Base-by-base conservation (phyloP, 2,797 vertebrate genomes). In the Graptemys geographica region DNA sequence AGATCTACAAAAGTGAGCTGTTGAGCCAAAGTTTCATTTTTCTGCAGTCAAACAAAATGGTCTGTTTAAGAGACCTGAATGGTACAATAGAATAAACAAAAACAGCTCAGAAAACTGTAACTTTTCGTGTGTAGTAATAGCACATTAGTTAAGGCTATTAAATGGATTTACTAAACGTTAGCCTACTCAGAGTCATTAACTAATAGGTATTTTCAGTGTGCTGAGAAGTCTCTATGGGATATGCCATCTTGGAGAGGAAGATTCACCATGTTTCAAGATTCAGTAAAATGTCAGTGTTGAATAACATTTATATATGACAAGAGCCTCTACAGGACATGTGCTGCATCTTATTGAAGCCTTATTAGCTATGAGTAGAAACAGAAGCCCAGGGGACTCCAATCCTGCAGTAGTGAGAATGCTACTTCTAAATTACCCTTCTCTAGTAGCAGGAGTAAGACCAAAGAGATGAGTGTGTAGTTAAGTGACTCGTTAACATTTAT, bases 381-480 rank as follows among this genome's bases (percentile, higher is more conserved):
- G 4, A 95, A 57, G 59, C 44, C 76, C 27, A 86, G 90, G 76
- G 91, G 83, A 95, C 95, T 13, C 57, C 57, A 89, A 10, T 90
- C 47, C 81, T 83, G 76, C 92, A 88, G 59, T 81, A 94, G 86
- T 84, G 83, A 96, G 31, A 31, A 5, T 13, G 19, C 78, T 76
- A 62, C 59, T 83, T 28, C 19, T 83, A 79, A 94, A 84, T 76
- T 52, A 51, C n/a, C 79, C 15, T 89, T 84, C 55, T 25, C 4
- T 87, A 81, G 37, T 25, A 44, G 49, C 53, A 87, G 41, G 10
- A 90, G 25, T 92, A 91, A 88, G 79, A 51, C 5, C 18, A 84
- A 37, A 76, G 90, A 90, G 59, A 33, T 15, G 59, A 62, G 59
- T 16, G 31, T 8, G 8, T 76, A 12, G 1, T 59, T 33, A 53